phyloP scores from a whole-genome alignment of 2,113 vertebrate species.

The Hippolais icterina region DNA sequence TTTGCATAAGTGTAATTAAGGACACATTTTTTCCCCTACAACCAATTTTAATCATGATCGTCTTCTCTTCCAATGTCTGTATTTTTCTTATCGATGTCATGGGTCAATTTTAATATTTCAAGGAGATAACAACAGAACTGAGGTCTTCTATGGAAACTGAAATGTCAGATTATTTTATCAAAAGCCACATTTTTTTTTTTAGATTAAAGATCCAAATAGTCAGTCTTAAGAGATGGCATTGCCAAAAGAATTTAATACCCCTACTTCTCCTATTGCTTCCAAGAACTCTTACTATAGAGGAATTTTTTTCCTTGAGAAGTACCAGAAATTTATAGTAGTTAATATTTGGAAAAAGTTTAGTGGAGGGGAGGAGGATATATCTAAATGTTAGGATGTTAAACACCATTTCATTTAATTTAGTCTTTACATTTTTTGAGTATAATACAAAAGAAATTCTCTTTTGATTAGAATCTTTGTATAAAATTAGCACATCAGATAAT shows the following conservation, averaged over 20 bases:
- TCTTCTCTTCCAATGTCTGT: not conserved
- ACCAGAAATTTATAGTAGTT: not conserved
- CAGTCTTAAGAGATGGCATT: not conserved
- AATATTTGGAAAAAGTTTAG: not conserved
- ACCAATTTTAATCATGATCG: not conserved
- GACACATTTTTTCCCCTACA: not conserved
- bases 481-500: not conserved
- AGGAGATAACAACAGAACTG: not conserved
- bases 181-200: not conserved
- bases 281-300: not conserved
- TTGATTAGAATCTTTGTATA: not conserved
- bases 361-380: not conserved
- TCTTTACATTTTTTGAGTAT: not conserved
- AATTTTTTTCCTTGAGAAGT: not conserved
- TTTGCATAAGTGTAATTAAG: slow-evolving; percentile 36
- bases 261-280: not conserved
- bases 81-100: not conserved
- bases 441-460: not conserved
- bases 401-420: not conserved
- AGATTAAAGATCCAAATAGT: not conserved
- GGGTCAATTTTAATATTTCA: not conserved
- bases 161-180: not conserved
- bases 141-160: not conserved
- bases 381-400: not conserved
- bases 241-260: not conserved